Evolutionary conservation across 2,113 vertebrate genomes (phyloP).

Genomic region (Myrmophylax atrothorax): DNA sequence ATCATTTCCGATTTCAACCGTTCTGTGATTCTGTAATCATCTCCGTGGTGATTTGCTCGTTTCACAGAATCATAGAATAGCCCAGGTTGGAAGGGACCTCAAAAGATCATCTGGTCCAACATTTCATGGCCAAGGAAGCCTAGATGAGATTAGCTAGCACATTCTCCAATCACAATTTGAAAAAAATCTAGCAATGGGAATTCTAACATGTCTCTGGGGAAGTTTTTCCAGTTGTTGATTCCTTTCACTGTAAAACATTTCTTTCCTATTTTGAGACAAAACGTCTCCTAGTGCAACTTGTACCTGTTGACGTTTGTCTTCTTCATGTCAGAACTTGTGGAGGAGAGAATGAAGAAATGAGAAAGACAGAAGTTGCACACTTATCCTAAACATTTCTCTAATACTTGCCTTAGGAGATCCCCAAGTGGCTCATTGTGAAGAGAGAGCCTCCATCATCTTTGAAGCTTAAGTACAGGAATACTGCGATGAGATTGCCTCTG

Average conservation of each 20-base stretch:
- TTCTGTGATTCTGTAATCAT: neutral
- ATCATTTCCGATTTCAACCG: neutral
- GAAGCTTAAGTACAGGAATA: neutral
- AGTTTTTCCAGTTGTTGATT: neutral
- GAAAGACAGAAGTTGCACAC: neutral
- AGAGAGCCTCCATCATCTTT: neutral
- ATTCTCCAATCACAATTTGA: neutral
- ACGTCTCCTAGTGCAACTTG: neutral
- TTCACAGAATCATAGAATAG: neutral
- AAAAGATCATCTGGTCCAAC: neutral
- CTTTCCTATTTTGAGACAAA: neutral
- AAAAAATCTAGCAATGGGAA: neutral
- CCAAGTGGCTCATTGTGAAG: neutral
- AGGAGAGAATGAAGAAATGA: neutral
- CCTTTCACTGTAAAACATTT: neutral
- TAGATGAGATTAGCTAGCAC: neutral
- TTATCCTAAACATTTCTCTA: neutral
- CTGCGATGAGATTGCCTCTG: neutral
- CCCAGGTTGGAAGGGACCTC: neutral
- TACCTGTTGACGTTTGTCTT: neutral
- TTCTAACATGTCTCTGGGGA: neutral
- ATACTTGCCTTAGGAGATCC: neutral
- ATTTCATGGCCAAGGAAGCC: neutral
- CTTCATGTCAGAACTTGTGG: neutral
- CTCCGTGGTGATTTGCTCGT: neutral